Percentiles rank a stretch among this genome's conserved stretches.
Conservation (phyloP, 2,113 vertebrate species). For the Myodes glareolus region DNA sequence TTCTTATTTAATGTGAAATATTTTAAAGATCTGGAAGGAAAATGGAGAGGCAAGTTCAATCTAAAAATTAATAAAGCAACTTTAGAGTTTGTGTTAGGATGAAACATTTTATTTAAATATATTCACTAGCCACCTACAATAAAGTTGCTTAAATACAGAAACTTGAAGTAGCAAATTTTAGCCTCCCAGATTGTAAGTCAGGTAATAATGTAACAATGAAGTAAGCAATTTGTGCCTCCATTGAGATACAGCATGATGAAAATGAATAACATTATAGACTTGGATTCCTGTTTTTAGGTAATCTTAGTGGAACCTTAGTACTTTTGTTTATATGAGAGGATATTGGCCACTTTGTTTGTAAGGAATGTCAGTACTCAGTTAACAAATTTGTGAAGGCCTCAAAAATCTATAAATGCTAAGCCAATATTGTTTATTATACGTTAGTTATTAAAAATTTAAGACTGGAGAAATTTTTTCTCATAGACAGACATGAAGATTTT, state of each 20-base stretch:
- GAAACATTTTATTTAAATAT: background rate
- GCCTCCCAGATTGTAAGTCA: background rate
- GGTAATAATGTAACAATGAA: background rate
- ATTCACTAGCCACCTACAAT: background rate
- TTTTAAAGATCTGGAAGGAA: background rate
- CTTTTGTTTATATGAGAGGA: background rate
- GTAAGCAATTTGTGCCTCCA: background rate
- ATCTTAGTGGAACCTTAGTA: background rate
- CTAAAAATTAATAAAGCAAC: background rate
- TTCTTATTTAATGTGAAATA: background rate
- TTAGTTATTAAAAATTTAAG: background rate
- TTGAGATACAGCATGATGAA: background rate
- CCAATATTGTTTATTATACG: background rate
- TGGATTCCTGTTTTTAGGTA: background rate
- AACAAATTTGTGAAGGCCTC: background rate
- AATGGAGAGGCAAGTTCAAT: background rate
- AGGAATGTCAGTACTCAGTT: background rate
- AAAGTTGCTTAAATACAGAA: background rate
- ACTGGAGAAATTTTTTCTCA: background rate
- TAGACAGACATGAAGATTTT: background rate
- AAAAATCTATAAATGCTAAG: background rate
- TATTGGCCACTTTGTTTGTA: background rate
- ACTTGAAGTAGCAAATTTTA: slow-evolving; percentile 29
- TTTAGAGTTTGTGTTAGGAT: background rate
- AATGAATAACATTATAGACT: background rate